Percentiles rank a stretch among this genome's conserved stretches.
phyloP scores from a whole-genome alignment of 2,888 invertebrate species.

The Drosophila putrida region DNA sequence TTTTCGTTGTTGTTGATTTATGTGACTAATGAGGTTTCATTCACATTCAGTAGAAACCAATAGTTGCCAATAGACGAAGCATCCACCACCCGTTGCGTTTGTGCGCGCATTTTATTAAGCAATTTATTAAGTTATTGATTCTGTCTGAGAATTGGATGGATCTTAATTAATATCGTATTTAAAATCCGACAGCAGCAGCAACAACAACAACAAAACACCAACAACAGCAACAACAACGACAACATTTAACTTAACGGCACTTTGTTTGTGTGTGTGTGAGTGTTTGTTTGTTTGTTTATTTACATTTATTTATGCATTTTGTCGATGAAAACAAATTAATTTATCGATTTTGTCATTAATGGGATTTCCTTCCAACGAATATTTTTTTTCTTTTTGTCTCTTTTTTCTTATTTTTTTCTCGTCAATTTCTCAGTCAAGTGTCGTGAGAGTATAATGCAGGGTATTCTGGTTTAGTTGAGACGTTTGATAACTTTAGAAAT shows the following conservation, averaged over 20 bases:
- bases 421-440: slow-evolving; percentile 26
- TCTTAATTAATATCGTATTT: slow-evolving; percentile 66
- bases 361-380: slow-evolving; percentile 64
- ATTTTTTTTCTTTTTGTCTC: slow-evolving; percentile 14
- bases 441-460: not conserved
- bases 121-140: slow-evolving; percentile 68
- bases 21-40: slow-evolving; percentile 50
- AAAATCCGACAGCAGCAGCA: slow-evolving; percentile 40
- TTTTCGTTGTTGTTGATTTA: not conserved
- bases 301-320: slow-evolving; percentile 57
- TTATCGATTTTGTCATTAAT: slow-evolving; percentile 78
- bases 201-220: slow-evolving; percentile 17
- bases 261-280: slow-evolving; percentile 25
- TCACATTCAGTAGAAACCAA: slow-evolving; percentile 11
- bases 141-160: slow-evolving; percentile 51
- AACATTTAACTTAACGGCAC: slow-evolving; percentile 66
- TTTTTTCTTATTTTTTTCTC: slow-evolving; percentile 2
- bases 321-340: slow-evolving; percentile 65
- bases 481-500: not conserved
- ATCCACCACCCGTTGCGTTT: slow-evolving; percentile 64
- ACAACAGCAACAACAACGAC: slow-evolving; percentile 21
- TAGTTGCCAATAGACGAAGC: not conserved
- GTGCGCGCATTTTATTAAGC: slow-evolving; percentile 62
- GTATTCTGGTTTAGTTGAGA: not conserved
- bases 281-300: slow-evolving; percentile 55